Conservation (phyloP, 2,888 invertebrate genomes). For the Resseliella maxima region DNA sequence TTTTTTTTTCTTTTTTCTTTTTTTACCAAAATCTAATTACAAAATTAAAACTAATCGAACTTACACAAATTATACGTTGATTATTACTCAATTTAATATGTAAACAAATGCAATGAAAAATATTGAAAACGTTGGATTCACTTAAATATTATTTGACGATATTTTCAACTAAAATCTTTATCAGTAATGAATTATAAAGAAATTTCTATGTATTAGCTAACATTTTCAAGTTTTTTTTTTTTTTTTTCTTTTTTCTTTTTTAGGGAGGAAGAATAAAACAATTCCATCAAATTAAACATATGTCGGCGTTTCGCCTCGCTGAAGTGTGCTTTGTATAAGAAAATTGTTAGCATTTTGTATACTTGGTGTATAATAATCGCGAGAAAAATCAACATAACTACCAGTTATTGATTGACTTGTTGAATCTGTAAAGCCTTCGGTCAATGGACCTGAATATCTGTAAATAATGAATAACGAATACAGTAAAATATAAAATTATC, state of each 20-base stretch:
- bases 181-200: background rate
- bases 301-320: conserved; percentile 53
- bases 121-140: background rate
- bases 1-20: no score
- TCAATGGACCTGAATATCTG: conserved; percentile 51
- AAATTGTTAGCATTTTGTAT: conserved; percentile 62
- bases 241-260: no score
- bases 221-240: background rate
- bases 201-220: background rate
- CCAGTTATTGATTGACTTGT: conserved; percentile 79
- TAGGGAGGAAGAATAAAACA: no score
- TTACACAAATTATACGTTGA: no score
- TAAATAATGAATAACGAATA: no score
- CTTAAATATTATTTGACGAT: background rate
- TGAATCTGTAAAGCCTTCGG: conserved; percentile 31
- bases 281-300: conserved; percentile 53
- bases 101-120: background rate
- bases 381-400: conserved; percentile 88
- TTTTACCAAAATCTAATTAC: background rate
- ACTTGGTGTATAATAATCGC: conserved; percentile 86
- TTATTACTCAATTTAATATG: background rate
- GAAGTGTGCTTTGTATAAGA: conserved; percentile 24
- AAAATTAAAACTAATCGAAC: no score
- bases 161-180: background rate
- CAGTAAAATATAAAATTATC: background rate